A percentile compares a stretch with the other conserved stretches of the same genome.
Conservation (phyloP, 2,797 vertebrate species). For the Passerculus sandwichensis region DNA sequence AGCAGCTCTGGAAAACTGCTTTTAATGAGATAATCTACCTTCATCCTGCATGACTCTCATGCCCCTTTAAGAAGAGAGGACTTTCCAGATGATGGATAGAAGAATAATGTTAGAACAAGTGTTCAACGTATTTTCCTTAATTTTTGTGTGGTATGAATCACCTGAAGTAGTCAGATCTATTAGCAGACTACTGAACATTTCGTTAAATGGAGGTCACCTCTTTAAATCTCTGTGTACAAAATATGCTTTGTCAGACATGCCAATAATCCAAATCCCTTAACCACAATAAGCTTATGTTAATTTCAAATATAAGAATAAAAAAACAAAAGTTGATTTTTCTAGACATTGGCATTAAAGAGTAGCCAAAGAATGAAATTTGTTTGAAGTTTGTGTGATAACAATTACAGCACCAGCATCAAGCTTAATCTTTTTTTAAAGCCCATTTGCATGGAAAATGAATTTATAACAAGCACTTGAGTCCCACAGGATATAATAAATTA, state of each 20-base stretch:
- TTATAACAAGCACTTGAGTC: slow-evolving; percentile 46
- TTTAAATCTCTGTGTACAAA: slow-evolving; percentile 26
- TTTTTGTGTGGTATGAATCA: not conserved
- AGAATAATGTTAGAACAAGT: not conserved
- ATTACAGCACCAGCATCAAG: not conserved
- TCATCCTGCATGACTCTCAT: not conserved
- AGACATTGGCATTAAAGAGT: slow-evolving; percentile 27
- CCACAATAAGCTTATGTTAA: slow-evolving; percentile 37
- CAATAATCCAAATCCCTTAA: slow-evolving; percentile 47
- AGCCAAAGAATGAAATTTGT: slow-evolving; percentile 29
- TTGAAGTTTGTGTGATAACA: slow-evolving; percentile 56
- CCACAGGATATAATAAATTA: slow-evolving; percentile 44
- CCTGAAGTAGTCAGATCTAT: not conserved
- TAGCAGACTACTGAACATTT: not conserved
- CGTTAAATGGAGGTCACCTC: not conserved
- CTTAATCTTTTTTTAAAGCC: slow-evolving; percentile 53
- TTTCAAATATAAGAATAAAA: slow-evolving; percentile 44
- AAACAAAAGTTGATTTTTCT: slow-evolving; percentile 15
- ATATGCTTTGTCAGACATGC: slow-evolving; percentile 26
- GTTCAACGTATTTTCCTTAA: not conserved
- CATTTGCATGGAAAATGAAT: slow-evolving; percentile 66
- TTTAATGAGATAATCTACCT: not conserved
- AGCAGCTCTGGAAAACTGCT: not conserved
- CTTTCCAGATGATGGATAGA: not conserved
- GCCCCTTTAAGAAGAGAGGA: not conserved